Conservation (phyloP, 2,797 vertebrate genomes). For the Odontamblyopus rebecca region DNA sequence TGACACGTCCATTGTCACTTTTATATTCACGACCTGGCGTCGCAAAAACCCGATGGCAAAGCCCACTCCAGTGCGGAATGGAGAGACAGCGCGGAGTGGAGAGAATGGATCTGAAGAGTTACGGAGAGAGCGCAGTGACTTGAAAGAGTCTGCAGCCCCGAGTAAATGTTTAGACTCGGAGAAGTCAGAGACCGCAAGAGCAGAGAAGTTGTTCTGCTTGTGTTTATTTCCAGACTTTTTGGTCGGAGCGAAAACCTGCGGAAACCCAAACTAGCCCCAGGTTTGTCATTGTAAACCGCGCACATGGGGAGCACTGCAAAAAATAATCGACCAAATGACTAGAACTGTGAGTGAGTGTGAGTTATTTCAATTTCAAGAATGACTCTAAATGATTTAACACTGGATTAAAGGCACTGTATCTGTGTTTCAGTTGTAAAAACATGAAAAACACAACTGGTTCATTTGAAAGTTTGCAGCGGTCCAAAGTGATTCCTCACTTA, state of each 20-base stretch:
- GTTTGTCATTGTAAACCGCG: conserved; percentile 1
- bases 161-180: conserved; percentile 1
- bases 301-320: not conserved
- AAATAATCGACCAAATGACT: not conserved
- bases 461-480: no score
- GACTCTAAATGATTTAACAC: no score
- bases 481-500: no score
- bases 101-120: not conserved
- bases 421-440: no score
- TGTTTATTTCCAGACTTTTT: conserved; percentile 8
- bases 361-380: not conserved
- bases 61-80: not conserved
- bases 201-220: conserved; percentile 10
- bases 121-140: not conserved
- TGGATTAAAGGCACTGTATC: no score
- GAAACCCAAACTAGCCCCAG: not conserved
- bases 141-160: conserved; percentile 4
- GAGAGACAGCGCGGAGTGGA: not conserved
- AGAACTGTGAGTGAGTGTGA: not conserved
- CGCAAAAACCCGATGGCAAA: not conserved
- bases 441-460: no score
- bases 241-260: conserved; percentile 9
- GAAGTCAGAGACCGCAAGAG: conserved; percentile 4
- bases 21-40: not conserved
- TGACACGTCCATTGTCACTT: not conserved